phyloP scores from a whole-genome alignment of 2,888 invertebrate genomes.

The Ischnus inquisitorius region DNA sequence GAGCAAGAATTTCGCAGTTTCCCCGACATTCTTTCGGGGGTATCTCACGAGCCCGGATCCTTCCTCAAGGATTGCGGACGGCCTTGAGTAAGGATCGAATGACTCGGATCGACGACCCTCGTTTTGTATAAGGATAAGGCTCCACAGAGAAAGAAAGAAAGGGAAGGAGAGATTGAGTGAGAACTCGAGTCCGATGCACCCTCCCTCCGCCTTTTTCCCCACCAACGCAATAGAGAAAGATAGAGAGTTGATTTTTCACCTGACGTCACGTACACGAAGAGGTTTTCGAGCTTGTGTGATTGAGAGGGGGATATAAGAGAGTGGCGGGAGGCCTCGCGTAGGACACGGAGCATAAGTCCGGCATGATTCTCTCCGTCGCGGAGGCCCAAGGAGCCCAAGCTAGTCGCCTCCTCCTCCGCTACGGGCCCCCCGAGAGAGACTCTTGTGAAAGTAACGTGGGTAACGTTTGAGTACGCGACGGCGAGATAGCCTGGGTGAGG shows the following conservation, averaged over 20 bases:
- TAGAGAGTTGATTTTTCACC: constrained; percentile 65
- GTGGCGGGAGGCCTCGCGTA: constrained; percentile 38
- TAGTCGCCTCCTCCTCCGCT: constrained; percentile 34
- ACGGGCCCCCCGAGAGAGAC: constrained; percentile 55
- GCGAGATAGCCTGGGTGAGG: constrained; percentile 52
- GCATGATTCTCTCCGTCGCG: constrained; percentile 44
- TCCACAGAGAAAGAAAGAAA: constrained; percentile 17
- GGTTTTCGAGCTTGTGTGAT: constrained; percentile 21
- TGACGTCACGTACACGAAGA: constrained; percentile 67
- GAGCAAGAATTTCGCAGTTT: neutral
- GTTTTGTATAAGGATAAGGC: constrained; percentile 9
- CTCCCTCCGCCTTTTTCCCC: constrained; percentile 41
- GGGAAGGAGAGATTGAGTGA: constrained; percentile 33
- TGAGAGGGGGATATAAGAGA: constrained; percentile 2
- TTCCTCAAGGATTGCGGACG: constrained; percentile 67
- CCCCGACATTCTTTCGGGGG: constrained; percentile 14
- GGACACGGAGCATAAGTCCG: constrained; percentile 51
- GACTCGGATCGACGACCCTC: constrained; percentile 70
- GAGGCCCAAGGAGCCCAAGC: constrained; percentile 16
- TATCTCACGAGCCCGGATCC: constrained; percentile 40
- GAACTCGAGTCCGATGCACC: constrained; percentile 30
- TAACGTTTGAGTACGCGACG: constrained; percentile 49
- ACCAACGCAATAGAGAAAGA: constrained; percentile 54
- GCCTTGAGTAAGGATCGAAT: constrained; percentile 67
- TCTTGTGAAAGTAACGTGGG: constrained; percentile 75